These are phyloP conservation scores for Hemicordylus capensis DNA, from an alignment of 2,113 vertebrate genomes.

Conservation along the genomic window DNA sequence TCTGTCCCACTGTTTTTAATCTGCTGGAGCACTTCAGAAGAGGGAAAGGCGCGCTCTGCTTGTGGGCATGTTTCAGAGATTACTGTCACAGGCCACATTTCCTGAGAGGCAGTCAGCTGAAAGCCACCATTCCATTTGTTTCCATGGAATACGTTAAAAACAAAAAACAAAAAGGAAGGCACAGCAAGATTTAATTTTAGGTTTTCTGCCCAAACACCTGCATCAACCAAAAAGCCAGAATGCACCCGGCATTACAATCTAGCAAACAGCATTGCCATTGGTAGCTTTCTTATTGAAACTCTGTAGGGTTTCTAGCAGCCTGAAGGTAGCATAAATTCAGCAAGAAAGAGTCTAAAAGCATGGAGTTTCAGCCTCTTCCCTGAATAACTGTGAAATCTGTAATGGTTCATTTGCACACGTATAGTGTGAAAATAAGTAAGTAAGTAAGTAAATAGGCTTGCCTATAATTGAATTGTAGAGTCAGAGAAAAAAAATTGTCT, in stretches of 20 bases:
- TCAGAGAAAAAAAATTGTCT: background rate
- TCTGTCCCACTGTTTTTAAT: constrained; percentile 67
- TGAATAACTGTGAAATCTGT: background rate
- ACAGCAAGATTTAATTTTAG: constrained; percentile 57
- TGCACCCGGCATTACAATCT: background rate
- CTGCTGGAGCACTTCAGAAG: constrained; percentile 44
- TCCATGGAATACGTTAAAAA: constrained; percentile 47
- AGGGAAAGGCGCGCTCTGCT: constrained; percentile 15
- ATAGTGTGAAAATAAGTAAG: background rate
- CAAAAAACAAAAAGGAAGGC: constrained; percentile 17
- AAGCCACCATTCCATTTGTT: constrained; percentile 48
- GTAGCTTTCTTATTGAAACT: constrained; percentile 36
- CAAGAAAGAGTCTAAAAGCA: constrained; percentile 24
- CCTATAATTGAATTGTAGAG: background rate
- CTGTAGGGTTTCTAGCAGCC: constrained; percentile 37
- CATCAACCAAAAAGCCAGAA: constrained; percentile 31
- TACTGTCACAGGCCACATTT: constrained; percentile 37
- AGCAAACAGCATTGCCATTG: constrained; percentile 19
- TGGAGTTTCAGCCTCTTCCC: constrained; percentile 10
- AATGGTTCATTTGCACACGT: background rate
- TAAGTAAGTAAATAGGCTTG: too few species aligned
- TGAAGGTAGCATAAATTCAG: constrained; percentile 39
- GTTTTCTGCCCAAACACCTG: constrained; percentile 55
- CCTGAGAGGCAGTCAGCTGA: constrained; percentile 41
- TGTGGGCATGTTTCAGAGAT: background rate